These are phyloP conservation scores for Nomada ferruginata DNA, from an alignment of 2,888 invertebrate genomes.

Conservation along the genomic window DNA sequence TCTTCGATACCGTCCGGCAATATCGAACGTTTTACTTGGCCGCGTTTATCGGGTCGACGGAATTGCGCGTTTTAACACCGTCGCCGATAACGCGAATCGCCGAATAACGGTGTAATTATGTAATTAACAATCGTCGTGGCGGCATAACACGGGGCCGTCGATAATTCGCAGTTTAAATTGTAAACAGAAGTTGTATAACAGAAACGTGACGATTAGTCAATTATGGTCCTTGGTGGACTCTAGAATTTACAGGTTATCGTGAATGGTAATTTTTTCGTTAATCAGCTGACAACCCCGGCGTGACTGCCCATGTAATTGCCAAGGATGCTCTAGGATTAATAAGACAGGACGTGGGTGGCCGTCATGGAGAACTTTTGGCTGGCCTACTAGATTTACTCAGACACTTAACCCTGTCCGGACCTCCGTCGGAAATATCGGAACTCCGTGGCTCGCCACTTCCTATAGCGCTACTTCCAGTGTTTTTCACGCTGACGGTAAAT, in stretches of 20 bases:
- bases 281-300: slow-evolving; percentile 83
- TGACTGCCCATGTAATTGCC: slow-evolving; percentile 84
- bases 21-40: no score
- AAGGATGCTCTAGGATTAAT: slow-evolving; percentile 85
- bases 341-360: slow-evolving; percentile 83
- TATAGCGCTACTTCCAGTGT: slow-evolving; percentile 84
- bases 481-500: slow-evolving; percentile 84
- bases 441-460: slow-evolving; percentile 84
- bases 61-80: no score
- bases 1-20: no score
- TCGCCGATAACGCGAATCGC: no score
- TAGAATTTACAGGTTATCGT: not conserved
- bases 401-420: slow-evolving; percentile 83
- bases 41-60: no score
- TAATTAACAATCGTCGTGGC: no score
- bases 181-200: no score
- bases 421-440: slow-evolving; percentile 85
- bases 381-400: slow-evolving; percentile 83
- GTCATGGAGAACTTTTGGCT: slow-evolving; percentile 82
- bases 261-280: slow-evolving; percentile 49
- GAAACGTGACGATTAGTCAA: no score
- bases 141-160: no score
- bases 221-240: no score
- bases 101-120: no score
- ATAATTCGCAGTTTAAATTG: no score